These are phyloP conservation scores for Tiliacea citrago DNA, from an alignment of 2,888 invertebrate genomes.

Conservation along the genomic window DNA sequence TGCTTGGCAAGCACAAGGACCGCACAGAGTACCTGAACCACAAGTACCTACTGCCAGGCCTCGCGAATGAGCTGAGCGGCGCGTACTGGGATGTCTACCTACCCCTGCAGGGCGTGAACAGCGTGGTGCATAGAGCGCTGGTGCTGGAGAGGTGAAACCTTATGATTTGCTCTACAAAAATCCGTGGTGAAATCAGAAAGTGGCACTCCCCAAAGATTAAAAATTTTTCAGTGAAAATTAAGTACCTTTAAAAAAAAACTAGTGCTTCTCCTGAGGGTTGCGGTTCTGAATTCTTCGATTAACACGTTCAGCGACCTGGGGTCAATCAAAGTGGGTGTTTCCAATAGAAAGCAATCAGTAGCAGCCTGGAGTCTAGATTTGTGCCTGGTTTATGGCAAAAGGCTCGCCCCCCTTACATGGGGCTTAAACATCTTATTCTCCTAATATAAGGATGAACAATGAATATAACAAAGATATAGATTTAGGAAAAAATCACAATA, in stretches of 20 bases:
- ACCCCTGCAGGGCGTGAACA: constrained; percentile 95
- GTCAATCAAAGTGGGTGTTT: not conserved
- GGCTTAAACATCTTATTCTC: too few relatives aligned
- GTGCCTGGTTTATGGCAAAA: not conserved
- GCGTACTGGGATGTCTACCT: constrained; percentile 96
- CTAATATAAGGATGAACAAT: too few relatives aligned
- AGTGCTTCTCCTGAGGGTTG: not conserved
- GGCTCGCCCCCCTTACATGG: not conserved
- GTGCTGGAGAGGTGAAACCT: constrained; percentile 92
- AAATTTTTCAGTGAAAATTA: not conserved
- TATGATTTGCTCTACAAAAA: too few relatives aligned
- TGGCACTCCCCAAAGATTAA: not conserved
- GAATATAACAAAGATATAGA: too few relatives aligned
- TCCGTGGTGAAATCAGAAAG: not conserved
- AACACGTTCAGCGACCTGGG: too few relatives aligned
- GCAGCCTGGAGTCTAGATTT: not conserved
- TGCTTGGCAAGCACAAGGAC: constrained; percentile 96
- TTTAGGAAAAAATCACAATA: too few relatives aligned
- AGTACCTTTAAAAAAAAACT: not conserved
- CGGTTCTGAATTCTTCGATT: not conserved
- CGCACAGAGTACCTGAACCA: constrained; percentile 93
- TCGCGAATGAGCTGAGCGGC: constrained; percentile 93
- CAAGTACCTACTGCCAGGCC: constrained; percentile 92
- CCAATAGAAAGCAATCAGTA: not conserved
- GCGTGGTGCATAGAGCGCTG: constrained; percentile 95